A percentile compares a stretch with the other conserved stretches of the same genome.
Conservation (phyloP, 2,797 vertebrate species). For the Sebastes trivittatus region DNA sequence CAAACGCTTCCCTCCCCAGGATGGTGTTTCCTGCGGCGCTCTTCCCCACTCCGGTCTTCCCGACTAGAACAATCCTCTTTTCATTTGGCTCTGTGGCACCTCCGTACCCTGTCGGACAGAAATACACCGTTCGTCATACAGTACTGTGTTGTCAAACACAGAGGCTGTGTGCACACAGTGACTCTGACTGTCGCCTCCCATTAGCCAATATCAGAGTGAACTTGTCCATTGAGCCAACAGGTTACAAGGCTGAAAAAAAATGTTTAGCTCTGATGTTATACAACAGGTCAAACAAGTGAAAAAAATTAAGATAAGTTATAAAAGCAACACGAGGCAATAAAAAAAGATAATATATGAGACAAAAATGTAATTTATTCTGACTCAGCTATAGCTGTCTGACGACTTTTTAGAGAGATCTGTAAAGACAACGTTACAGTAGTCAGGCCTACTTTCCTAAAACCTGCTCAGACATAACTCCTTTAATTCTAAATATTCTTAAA, state of each 20-base stretch:
- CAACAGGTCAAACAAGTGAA: not conserved
- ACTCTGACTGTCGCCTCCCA: not conserved
- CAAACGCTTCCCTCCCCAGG: slow-evolving; percentile 58
- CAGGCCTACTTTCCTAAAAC: not conserved
- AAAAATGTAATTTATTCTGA: not conserved
- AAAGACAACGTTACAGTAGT: not conserved
- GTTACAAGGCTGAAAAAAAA: not conserved
- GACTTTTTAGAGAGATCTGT: not conserved
- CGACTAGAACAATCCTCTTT: slow-evolving; percentile 58
- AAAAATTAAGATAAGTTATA: not conserved
- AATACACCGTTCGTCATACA: slow-evolving; percentile 37
- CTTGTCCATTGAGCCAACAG: not conserved
- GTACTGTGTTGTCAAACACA: not conserved
- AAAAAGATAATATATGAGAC: not conserved
- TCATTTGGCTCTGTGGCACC: slow-evolving; percentile 9
- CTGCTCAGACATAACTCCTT: not conserved
- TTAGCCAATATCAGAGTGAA: not conserved
- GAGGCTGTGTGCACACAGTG: not conserved
- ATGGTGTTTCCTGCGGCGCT: slow-evolving; percentile 64
- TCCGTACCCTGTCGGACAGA: slow-evolving; percentile 47
- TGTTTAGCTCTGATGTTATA: not conserved
- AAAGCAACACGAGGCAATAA: not conserved
- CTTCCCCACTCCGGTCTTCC: slow-evolving; percentile 70
- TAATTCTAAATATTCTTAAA: not conserved
- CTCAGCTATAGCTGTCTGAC: not conserved